A percentile compares a stretch with the other conserved stretches of the same genome.
Evolutionary conservation across 2,113 vertebrate genomes (phyloP).

Genomic region (Taxidea taxus): DNA sequence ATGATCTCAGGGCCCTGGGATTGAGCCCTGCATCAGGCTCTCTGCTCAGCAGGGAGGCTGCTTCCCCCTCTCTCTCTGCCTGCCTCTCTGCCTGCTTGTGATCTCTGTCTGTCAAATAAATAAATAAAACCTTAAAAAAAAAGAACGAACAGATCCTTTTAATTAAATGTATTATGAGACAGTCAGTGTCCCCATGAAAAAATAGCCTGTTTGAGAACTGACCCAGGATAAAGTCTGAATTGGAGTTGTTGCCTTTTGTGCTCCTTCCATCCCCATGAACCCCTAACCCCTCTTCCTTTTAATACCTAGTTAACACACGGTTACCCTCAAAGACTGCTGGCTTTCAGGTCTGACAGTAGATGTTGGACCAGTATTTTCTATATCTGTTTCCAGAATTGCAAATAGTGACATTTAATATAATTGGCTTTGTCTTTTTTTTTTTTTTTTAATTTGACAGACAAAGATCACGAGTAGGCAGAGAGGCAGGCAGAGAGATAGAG

Average conservation of each 20-base stretch:
- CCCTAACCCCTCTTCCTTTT: not conserved
- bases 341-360: not conserved
- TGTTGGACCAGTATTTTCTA: not conserved
- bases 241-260: not conserved
- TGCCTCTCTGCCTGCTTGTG: too few relatives aligned
- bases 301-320: not conserved
- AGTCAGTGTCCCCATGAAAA: not conserved
- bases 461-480: too few relatives aligned
- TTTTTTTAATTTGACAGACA: too few relatives aligned
- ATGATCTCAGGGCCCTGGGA: too few relatives aligned
- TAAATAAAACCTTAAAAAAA: too few relatives aligned
- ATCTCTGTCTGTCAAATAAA: too few relatives aligned
- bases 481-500: too few relatives aligned
- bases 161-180: not conserved
- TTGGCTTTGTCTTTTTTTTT: not conserved
- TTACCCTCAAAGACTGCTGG: not conserved
- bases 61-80: too few relatives aligned
- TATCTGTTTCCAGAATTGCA: not conserved
- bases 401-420: not conserved
- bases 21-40: fast-evolving
- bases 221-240: not conserved
- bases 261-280: not conserved
- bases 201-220: not conserved
- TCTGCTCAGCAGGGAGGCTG: too few relatives aligned
- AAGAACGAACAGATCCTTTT: not conserved